phyloP scores from a whole-genome alignment of 2,797 vertebrate species.

The Naso thynnoides region DNA sequence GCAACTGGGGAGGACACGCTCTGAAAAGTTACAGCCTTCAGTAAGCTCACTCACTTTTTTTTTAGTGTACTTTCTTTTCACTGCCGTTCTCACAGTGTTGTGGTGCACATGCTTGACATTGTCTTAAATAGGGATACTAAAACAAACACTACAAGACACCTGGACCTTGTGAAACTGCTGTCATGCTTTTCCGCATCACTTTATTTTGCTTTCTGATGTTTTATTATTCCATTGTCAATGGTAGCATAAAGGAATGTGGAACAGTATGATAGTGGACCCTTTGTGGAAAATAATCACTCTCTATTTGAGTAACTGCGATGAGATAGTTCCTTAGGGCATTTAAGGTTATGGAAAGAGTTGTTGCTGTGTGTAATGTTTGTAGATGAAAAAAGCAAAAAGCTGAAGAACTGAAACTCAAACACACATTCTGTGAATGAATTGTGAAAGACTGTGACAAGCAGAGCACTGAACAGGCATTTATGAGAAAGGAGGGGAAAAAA shows the following conservation, averaged over 20 bases:
- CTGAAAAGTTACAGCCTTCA: slow-evolving; percentile 57
- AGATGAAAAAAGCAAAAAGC: slow-evolving; percentile 6
- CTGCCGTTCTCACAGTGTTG: slow-evolving; percentile 13
- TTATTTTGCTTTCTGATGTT: slow-evolving; percentile 30
- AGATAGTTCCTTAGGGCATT: slow-evolving; percentile 12
- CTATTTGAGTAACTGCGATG: slow-evolving; percentile 15
- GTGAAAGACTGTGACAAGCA: slow-evolving; percentile 22
- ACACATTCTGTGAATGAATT: slow-evolving; percentile 33
- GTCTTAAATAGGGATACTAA: slow-evolving; percentile 4
- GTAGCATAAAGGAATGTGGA: slow-evolving; percentile 20
- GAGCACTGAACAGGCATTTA: slow-evolving; percentile 3
- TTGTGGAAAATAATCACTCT: slow-evolving; percentile 11
- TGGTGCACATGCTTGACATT: not conserved
- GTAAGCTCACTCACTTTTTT: slow-evolving; percentile 19
- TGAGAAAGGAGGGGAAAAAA: not conserved
- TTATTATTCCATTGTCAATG: slow-evolving; percentile 24
- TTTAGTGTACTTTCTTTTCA: slow-evolving; percentile 28
- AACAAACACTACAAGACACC: slow-evolving; percentile 36
- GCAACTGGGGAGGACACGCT: slow-evolving; percentile 24
- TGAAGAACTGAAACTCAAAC: slow-evolving; percentile 22
- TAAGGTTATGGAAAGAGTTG: slow-evolving; percentile 4
- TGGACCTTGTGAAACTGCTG: slow-evolving; percentile 35
- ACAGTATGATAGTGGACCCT: slow-evolving; percentile 13
- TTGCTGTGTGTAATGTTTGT: slow-evolving; percentile 8
- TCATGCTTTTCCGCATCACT: slow-evolving; percentile 33